Evolutionary conservation across 2,888 invertebrate genomes (phyloP).

Genomic region (Catocala sponsa): DNA sequence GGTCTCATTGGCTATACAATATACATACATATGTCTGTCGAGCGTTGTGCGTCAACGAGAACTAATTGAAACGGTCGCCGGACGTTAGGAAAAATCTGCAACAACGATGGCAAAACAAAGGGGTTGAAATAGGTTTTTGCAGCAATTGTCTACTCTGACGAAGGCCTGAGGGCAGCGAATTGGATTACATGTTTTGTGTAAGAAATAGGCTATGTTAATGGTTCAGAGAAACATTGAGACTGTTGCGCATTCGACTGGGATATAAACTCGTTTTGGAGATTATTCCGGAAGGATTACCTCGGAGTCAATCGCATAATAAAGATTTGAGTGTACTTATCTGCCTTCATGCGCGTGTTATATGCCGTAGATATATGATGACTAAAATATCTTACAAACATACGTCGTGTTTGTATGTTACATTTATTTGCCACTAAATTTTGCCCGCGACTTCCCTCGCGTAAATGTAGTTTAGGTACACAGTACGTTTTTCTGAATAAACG

Average conservation of each 20-base stretch:
- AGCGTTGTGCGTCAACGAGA: slow-evolving; percentile 41
- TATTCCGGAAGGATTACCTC: not conserved
- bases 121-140: slow-evolving; percentile 58
- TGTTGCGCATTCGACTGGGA: slow-evolving; percentile 1
- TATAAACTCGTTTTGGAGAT: not conserved
- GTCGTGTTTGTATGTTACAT: too few relatives aligned
- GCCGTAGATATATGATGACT: too few relatives aligned
- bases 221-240: not conserved
- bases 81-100: slow-evolving; percentile 51
- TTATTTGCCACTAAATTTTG: too few relatives aligned
- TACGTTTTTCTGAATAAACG: too few relatives aligned
- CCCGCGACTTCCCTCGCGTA: too few relatives aligned
- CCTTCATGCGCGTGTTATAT: too few relatives aligned
- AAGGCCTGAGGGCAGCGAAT: slow-evolving; percentile 32
- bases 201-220: slow-evolving; percentile 30
- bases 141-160: slow-evolving; percentile 48
- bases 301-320: too few relatives aligned
- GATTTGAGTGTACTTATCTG: too few relatives aligned
- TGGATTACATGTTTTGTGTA: slow-evolving; percentile 61
- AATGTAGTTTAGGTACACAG: too few relatives aligned
- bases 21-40: slow-evolving; percentile 10
- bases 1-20: slow-evolving; percentile 43
- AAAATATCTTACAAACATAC: too few relatives aligned
- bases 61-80: slow-evolving; percentile 61
- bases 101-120: slow-evolving; percentile 53